Evolutionary conservation across 2,888 invertebrate species (phyloP).

Genomic region (Siphlonurus alternatus): DNA sequence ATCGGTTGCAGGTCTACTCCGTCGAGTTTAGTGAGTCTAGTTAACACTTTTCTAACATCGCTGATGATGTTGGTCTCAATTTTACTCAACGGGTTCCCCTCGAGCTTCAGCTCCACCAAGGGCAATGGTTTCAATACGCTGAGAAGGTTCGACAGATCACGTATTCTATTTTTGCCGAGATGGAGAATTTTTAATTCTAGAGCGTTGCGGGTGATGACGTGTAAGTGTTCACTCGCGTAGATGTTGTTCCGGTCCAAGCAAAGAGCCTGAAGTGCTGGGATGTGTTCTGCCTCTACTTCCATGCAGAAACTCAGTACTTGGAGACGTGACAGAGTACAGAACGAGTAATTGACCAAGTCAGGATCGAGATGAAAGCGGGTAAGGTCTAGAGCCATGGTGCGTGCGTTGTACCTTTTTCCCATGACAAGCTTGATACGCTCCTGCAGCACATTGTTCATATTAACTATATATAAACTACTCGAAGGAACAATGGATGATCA

Average conservation of each 20-base stretch:
- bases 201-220: slow-evolving; percentile 44
- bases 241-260: slow-evolving; percentile 69
- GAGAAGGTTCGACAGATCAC: slow-evolving; percentile 38
- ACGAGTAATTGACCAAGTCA: slow-evolving; percentile 47
- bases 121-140: slow-evolving; percentile 50
- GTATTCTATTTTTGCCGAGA: slow-evolving; percentile 64
- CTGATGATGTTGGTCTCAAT: slow-evolving; percentile 67
- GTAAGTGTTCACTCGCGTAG: slow-evolving; percentile 46
- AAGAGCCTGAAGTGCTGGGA: slow-evolving; percentile 64
- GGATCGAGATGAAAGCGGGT: slow-evolving; percentile 55
- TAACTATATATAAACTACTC: slow-evolving; percentile 43
- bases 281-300: slow-evolving; percentile 65
- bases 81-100: slow-evolving; percentile 65
- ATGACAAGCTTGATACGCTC: slow-evolving; percentile 63
- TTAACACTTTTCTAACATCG: slow-evolving; percentile 76
- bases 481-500: too few relatives aligned
- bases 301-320: slow-evolving; percentile 53
- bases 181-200: slow-evolving; percentile 60
- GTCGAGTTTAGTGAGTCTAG: slow-evolving; percentile 72
- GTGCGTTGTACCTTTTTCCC: slow-evolving; percentile 59
- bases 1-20: slow-evolving; percentile 67
- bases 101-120: slow-evolving; percentile 56
- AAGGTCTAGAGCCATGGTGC: slow-evolving; percentile 58
- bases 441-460: slow-evolving; percentile 46
- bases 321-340: slow-evolving; percentile 57